Conservation (phyloP, 2,888 invertebrate genomes). For the Gortyna flavago region DNA sequence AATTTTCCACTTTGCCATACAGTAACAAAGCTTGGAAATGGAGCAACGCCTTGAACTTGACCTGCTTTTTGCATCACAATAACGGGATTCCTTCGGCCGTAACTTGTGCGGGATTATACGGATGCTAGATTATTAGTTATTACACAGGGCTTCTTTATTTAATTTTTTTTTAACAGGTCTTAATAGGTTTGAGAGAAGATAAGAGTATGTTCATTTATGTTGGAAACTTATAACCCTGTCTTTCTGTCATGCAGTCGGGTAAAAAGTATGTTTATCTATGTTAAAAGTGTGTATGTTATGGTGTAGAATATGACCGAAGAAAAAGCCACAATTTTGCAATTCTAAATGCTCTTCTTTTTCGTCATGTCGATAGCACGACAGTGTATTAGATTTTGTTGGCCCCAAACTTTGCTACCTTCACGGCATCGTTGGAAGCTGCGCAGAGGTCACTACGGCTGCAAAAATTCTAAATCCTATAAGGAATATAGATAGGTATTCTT, state of each 20-base stretch:
- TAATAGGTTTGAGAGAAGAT: background rate
- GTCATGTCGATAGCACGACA: too few species aligned
- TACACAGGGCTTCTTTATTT: background rate
- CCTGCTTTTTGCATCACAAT: conserved; percentile 51
- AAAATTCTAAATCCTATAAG: too few species aligned
- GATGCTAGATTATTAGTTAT: conserved; percentile 30
- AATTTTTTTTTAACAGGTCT: background rate
- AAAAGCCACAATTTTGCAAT: background rate
- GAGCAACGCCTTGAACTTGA: conserved; percentile 53
- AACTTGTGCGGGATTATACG: conserved; percentile 17
- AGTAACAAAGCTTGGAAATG: conserved; percentile 14
- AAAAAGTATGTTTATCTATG: too few species aligned
- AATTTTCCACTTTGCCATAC: conserved; percentile 20
- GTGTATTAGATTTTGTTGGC: too few species aligned
- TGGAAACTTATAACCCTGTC: too few species aligned
- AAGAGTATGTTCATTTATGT: background rate
- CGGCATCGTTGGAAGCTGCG: too few species aligned
- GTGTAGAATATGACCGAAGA: background rate
- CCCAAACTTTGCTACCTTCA: too few species aligned
- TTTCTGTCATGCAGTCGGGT: too few species aligned
- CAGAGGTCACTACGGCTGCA: too few species aligned
- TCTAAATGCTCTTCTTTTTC: too few species aligned
- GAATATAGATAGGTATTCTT: background rate
- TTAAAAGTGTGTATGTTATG: background rate
- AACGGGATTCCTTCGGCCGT: conserved; percentile 21